These are phyloP conservation scores for Cynocephalus volans DNA, from an alignment of 2,113 vertebrate genomes.

Conservation along the genomic window DNA sequence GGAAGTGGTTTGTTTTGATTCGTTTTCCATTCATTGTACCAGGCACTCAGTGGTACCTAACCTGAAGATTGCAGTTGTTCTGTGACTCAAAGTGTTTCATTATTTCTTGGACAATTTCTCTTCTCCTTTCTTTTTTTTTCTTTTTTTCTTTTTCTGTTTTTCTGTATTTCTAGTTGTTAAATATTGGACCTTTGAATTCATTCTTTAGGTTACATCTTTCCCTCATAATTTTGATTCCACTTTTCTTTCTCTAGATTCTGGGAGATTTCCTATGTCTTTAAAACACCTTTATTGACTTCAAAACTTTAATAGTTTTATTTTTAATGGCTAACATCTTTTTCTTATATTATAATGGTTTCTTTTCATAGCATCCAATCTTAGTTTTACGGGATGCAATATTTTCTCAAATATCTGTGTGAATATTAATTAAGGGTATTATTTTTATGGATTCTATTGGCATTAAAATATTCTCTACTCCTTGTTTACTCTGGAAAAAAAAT, in stretches of 20 bases:
- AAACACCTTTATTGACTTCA: background rate
- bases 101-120: background rate
- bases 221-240: background rate
- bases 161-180: background rate
- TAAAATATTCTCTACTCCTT: background rate
- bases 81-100: too few species aligned
- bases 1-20: background rate
- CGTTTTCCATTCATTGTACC: background rate
- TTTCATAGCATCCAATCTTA: background rate
- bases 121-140: background rate
- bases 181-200: background rate
- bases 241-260: background rate
- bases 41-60: background rate
- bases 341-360: background rate
- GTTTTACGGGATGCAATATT: background rate
- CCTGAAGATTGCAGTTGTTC: background rate
- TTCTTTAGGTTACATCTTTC: background rate
- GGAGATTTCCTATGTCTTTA: background rate
- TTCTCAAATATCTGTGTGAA: background rate
- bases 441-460: background rate
- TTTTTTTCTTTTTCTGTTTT: background rate
- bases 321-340: background rate
- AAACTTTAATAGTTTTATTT: background rate
- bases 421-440: background rate
- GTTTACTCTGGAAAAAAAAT: background rate